Evolutionary conservation across 1,140 invertebrate species (phyloP), one percentile per base, ranked within the genome.

Genomic region (Probaryconus sp.): DNA sequence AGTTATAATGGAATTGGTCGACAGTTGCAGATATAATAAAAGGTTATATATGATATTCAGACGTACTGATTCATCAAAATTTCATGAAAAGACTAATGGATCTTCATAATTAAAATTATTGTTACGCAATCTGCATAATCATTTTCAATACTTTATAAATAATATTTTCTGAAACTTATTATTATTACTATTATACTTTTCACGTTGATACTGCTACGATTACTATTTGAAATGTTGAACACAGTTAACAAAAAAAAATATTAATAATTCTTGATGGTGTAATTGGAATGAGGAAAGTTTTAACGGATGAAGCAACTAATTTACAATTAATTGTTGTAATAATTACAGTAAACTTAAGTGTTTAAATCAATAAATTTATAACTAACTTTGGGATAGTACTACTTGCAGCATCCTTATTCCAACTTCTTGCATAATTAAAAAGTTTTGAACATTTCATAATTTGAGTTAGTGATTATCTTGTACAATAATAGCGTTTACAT

Each of bases 281-380:
- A n/a, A n/a, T n/a, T n/a, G 0, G 20, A 45, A 24, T 37, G 18
- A 45, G 20, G 37, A 2, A 40, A 45, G 28, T 45, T 58, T 11
- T 6, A 20, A 6, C 16, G 7, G 17, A 21, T 16, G 14, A 42
- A 31, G 47, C 11, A 11, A 48, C 40, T 24, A 18, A 35, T 50
- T 26, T 48, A 18, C 16, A 13, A 40, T 63, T 6, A 63, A 51
- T 63, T 63, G 51, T 63, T 51, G 42, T 61, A 61, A 48, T 61
- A 43, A 63, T 63, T 63, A 61, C 45, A 30, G 13, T 5, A 3
- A 42, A 40, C 30, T 48, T 7, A 30, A 61, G 40, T 61, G 40
- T 48, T 48, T 40, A 61, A 38, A 50, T 48, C 24, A 42, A 50
- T 61, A 24, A 48, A 61, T 35, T 38, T 37, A 55, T 30, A 61